A percentile compares a stretch with the other conserved stretches of the same genome.
Evolutionary conservation across 2,797 vertebrate genomes (phyloP).

Genomic region (Phyllotis vaccarum): DNA sequence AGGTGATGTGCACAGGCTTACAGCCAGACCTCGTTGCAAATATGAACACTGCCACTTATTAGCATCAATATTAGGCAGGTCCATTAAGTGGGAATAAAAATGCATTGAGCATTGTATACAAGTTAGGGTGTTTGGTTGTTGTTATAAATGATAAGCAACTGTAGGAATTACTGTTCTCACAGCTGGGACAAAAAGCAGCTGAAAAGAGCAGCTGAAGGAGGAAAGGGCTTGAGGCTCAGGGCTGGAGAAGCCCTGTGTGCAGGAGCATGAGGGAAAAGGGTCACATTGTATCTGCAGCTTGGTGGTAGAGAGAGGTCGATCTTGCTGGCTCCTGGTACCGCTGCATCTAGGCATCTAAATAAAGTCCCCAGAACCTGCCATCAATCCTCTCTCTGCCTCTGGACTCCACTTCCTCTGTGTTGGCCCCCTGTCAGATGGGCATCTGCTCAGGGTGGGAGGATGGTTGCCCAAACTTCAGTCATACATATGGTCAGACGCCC

Average conservation of each 20-base stretch:
- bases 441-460: neutral
- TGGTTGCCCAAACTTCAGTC: neutral
- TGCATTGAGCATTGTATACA: neutral
- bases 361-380: neutral
- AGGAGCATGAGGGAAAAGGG: neutral
- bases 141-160: neutral
- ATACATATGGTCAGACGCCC: neutral
- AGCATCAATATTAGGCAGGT: neutral
- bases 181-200: neutral
- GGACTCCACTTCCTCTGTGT: neutral
- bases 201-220: neutral
- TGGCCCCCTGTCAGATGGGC: neutral
- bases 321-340: neutral
- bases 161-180: neutral
- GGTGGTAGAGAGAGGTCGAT: neutral
- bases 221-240: no score
- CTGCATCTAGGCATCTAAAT: neutral
- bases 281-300: neutral
- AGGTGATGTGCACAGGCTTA: neutral
- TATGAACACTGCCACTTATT: neutral
- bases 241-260: no score
- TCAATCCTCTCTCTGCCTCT: neutral
- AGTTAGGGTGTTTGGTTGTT: neutral
- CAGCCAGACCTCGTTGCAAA: neutral
- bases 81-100: constrained; percentile 9